Percentiles rank a stretch among this genome's conserved stretches.
These are phyloP conservation scores for Gymnarchus niloticus DNA, from an alignment of 2,113 vertebrate species.

Conservation along the genomic window DNA sequence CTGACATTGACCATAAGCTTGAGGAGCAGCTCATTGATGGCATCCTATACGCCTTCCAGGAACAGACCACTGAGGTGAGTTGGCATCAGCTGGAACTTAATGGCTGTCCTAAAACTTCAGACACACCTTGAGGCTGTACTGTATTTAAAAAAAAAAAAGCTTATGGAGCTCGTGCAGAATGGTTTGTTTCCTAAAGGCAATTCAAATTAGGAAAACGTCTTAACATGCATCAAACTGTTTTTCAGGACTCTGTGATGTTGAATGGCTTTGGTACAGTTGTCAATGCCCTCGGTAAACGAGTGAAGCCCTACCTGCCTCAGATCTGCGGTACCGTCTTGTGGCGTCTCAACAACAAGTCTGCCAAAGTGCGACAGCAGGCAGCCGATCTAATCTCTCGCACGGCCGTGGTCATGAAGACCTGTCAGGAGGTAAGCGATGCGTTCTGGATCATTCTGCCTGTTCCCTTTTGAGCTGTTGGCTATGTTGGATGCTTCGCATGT, in stretches of 20 bases:
- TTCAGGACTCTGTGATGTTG: slow-evolving; percentile 95
- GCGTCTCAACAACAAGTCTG: slow-evolving; percentile 98
- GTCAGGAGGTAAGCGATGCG: slow-evolving; percentile 77
- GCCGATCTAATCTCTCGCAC: slow-evolving; percentile 97
- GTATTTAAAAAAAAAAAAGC: not conserved
- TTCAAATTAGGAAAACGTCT: not conserved
- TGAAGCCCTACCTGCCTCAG: slow-evolving; percentile 96
- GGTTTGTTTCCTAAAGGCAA: not conserved
- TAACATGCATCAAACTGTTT: not conserved
- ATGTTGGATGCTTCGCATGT: not conserved
- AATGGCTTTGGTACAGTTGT: slow-evolving; percentile 98
- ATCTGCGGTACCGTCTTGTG: slow-evolving; percentile 97
- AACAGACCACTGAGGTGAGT: slow-evolving; percentile 93
- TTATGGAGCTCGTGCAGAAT: not conserved
- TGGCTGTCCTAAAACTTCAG: not conserved
- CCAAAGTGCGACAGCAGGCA: slow-evolving; percentile 95
- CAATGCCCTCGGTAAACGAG: slow-evolving; percentile 93
- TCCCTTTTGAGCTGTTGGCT: not conserved
- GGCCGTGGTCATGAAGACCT: slow-evolving; percentile 98
- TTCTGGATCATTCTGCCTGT: not conserved
- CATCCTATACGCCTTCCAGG: slow-evolving; percentile 96
- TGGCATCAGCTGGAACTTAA: not conserved
- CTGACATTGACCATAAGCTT: slow-evolving; percentile 97
- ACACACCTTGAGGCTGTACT: not conserved
- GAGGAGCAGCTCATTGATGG: slow-evolving; percentile 97